Base-by-base conservation (phyloP, 1,140 invertebrate genomes). In the Onthophagus taurus region DNA sequence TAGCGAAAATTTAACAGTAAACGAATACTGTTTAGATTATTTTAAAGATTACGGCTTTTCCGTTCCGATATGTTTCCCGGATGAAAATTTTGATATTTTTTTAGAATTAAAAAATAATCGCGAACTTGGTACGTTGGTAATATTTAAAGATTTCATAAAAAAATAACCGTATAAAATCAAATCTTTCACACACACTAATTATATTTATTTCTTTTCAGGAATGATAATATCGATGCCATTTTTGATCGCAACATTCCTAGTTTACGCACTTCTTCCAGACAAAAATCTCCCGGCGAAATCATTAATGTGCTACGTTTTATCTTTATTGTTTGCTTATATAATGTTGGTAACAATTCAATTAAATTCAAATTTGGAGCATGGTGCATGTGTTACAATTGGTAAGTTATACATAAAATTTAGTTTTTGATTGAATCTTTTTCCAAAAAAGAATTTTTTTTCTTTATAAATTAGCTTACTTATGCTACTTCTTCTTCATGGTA, bases 401-500 rank as follows among this genome's bases (percentile, higher is more conserved):
- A 37, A 37, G 31, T 35, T n/a, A 26, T 7, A 26, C n/a, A 7
- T 26, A n/a, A 26, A 26, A 7, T 26, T 26, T 26, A 26, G n/a
- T n/a, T n/a, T n/a, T n/a, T n/a, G n/a, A n/a, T n/a, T n/a, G n/a
- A n/a, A n/a, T n/a, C n/a, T n/a, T n/a, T n/a, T n/a, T n/a, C n/a
- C n/a, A n/a, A n/a, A n/a, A n/a, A n/a, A n/a, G n/a, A n/a, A n/a
- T n/a, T n/a, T n/a, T n/a, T n/a, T n/a, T n/a, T n/a, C n/a, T n/a
- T n/a, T n/a, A n/a, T n/a, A n/a, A n/a, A n/a, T n/a, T 33, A 33
- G 31, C n/a, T 33, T 33, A 17, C 31, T 43, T 44, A 2, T 57
- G 51, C n/a, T 20, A 55, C 21, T 87, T 81, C 63, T 85, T 80
- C 51, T 83, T 85, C 58, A 59, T 88, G 42, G 70, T 78, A 1